Evolutionary conservation across 2,113 vertebrate species (phyloP).

Genomic region (Poeciliopsis retropinna): DNA sequence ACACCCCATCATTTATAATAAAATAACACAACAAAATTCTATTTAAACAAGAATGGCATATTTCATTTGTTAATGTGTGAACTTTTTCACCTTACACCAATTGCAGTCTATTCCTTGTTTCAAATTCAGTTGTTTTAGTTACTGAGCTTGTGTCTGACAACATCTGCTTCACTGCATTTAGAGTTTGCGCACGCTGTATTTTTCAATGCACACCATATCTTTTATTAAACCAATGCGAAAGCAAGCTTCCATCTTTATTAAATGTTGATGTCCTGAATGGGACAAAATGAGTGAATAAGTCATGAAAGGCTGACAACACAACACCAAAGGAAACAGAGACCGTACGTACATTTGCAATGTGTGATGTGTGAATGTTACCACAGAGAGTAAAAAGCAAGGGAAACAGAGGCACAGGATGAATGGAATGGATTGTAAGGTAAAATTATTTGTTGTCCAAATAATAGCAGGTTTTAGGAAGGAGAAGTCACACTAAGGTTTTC

Average conservation of each 20-base stretch:
- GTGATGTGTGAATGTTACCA: conserved; percentile 58
- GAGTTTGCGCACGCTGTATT: conserved; percentile 22
- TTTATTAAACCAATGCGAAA: conserved; percentile 73
- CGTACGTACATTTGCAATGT: conserved; percentile 50
- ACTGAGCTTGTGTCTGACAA: neutral
- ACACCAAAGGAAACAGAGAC: conserved; percentile 59
- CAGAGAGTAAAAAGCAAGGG: conserved; percentile 26
- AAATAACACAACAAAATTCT: neutral
- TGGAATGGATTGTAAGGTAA: conserved; percentile 7
- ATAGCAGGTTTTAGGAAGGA: conserved; percentile 25
- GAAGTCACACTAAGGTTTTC: conserved; percentile 18
- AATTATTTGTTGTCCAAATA: conserved; percentile 43
- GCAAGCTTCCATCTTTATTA: conserved; percentile 65
- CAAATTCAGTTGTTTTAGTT: conserved; percentile 6
- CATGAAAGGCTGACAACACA: conserved; percentile 75
- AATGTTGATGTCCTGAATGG: conserved; percentile 73
- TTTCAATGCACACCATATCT: conserved; percentile 48
- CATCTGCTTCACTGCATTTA: conserved; percentile 35
- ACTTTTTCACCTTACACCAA: neutral
- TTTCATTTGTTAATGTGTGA: neutral
- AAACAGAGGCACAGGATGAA: conserved; percentile 5
- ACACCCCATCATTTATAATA: too few species aligned
- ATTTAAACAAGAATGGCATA: neutral
- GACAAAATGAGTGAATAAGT: conserved; percentile 78
- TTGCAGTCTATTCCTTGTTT: conserved; percentile 2